Conservation (phyloP, 2,888 invertebrate genomes). For the Dioctria linearis region DNA sequence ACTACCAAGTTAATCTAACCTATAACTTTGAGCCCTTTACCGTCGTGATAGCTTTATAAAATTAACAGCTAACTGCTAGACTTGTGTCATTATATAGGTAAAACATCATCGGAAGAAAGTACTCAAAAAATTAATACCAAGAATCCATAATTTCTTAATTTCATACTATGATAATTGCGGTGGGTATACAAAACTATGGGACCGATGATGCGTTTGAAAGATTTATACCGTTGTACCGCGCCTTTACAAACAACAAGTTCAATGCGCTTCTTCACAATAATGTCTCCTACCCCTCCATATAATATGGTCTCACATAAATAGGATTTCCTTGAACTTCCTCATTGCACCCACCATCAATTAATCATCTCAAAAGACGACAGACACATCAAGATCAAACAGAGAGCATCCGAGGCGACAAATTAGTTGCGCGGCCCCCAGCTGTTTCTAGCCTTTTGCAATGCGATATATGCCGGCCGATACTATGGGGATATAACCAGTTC, state of each 20-base stretch:
- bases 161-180: too few relatives aligned
- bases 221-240: too few relatives aligned
- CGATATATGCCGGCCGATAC: neutral
- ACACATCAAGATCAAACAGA: neutral
- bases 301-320: neutral
- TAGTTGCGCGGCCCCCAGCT: neutral
- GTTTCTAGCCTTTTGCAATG: neutral
- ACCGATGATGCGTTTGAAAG: too few relatives aligned
- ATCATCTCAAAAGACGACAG: neutral
- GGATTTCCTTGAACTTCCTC: slow-evolving; percentile 17
- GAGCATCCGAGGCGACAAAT: slow-evolving; percentile 19
- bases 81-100: too few relatives aligned
- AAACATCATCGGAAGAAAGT: too few relatives aligned
- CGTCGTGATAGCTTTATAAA: too few relatives aligned
- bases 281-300: neutral
- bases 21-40: too few relatives aligned
- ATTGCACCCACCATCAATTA: slow-evolving; percentile 13
- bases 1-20: too few relatives aligned
- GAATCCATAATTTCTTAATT: too few relatives aligned
- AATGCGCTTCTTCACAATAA: neutral
- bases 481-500: neutral
- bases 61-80: too few relatives aligned
- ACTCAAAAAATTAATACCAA: too few relatives aligned
- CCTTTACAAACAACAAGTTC: neutral
- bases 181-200: too few relatives aligned